Evolutionary conservation across 2,797 vertebrate genomes (phyloP), one percentile per base, ranked within the genome.

Genomic region (Sebastiscus tertius): DNA sequence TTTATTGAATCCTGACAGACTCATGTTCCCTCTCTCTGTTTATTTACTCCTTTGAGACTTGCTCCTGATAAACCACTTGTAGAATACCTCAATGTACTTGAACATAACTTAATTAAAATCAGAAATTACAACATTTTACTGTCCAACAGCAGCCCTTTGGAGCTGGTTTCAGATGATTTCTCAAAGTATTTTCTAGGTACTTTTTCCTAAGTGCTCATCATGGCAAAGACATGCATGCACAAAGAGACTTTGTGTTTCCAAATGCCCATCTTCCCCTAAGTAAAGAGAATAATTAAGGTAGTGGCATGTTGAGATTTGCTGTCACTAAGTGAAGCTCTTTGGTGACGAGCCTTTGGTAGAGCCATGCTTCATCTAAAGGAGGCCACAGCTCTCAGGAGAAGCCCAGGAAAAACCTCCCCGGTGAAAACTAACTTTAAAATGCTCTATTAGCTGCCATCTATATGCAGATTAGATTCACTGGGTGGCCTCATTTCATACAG

Each of bases 221-320:
- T 39, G 2, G 8, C 31, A 61, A 27, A 62, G 42, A 52, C 12
- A 27, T 22, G 26, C 33, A 11, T 56, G 67, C 10, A 65, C 26
- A 46, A 73, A 67, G 11, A 72, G 39, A 9, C 8, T 55, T 42
- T 26, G 39, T 4, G 8, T 27, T 55, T 65, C 29, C 16, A 70
- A 49, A 39, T 8, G 58, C 18, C 36, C 58, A 3, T 36, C 36
- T n/a, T 26, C 8, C 56, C 26, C 1, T 24, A 6, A 75, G 31
- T 69, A 79, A 70, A 82, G 72, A 55, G 85, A 77, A 82, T 80
- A 74, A 71, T 74, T 34, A 59, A 80, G 69, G 69, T 10, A 1
- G 68, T 56, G 60, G 63, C 29, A 39, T 62, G 63, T 58, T 27
- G 82, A 74, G 55, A 29, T 66, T 33, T 64, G 68, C 75, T 76